Evolutionary conservation across 2,797 vertebrate species (phyloP), one percentile per base, ranked within the genome.

Genomic region (Crocidura indochinensis): DNA sequence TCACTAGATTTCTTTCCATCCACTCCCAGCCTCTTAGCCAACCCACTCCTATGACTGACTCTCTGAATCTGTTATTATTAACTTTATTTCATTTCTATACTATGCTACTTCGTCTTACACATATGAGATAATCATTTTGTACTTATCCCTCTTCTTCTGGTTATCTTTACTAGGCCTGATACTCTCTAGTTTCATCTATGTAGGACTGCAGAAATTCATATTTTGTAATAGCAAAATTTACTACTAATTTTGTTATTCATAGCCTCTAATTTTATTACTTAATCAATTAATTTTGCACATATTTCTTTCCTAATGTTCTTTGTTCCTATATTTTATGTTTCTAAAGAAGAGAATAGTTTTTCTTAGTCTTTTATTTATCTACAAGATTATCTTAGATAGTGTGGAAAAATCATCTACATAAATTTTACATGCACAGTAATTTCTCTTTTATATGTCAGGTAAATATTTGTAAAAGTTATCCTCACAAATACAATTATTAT

Each of bases 401-500:
- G 79, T 79, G 95, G 96, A 94, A 89, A 88, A 94, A 91, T 96
- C 97, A 94, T 97, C 74, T 0, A 90, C 97, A 97, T 97, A 65
- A 0, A 84, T 98, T 98, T 98, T 98, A 93, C 98, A 98, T 96
- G 96, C 97, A 97, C 77, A 64, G 95, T 97, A 95, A 96, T 96
- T 97, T 97, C 97, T 96, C 97, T 98, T 98, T 98, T 98, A 84
- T 98, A 98, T 98, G 98, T 98, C 98, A 97, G 96, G 97, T 98
- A 98, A 97, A 98, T 98, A 98, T 98, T 99, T 99, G 98, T 99
- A 98, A 98, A 98, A 98, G 97, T 97, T 97, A 97, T 96, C 97
- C 98, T 97, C 98, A 98, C 97, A 98, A 97, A 98, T 98, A 97
- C 98, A 98, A 98, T 97, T 98, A 98, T 98, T 94, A 98, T 98